These are phyloP conservation scores for Malaclemys terrapin DNA, from an alignment of 2,113 vertebrate genomes.

Conservation along the genomic window DNA sequence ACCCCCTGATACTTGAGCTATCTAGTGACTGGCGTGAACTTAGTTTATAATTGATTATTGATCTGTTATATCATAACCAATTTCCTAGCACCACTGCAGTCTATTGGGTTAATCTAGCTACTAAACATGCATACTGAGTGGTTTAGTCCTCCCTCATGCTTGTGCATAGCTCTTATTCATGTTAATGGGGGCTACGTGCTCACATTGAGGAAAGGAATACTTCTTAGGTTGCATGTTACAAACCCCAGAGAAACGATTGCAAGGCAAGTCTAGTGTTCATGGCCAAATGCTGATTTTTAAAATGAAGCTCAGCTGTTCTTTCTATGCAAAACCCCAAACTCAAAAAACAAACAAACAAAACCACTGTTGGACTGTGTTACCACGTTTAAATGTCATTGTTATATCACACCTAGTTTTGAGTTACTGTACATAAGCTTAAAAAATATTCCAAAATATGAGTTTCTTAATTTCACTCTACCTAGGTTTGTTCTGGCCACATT, in stretches of 20 bases:
- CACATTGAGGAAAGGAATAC: background rate
- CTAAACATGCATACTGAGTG: background rate
- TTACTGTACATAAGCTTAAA: background rate
- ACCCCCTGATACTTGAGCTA: no score
- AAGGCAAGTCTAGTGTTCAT: background rate
- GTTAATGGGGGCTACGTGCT: background rate
- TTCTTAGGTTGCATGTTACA: background rate
- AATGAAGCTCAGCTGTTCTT: background rate
- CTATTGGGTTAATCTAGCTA: background rate
- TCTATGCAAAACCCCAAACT: background rate
- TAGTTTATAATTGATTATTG: background rate
- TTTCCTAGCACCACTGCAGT: background rate
- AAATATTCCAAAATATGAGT: background rate
- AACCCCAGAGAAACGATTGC: fast-evolving
- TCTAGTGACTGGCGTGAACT: background rate
- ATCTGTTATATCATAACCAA: background rate
- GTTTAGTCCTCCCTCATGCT: background rate
- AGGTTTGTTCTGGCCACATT: background rate
- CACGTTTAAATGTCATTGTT: background rate
- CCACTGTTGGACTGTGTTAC: fast-evolving
- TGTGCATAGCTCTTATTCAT: background rate
- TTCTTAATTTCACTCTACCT: background rate
- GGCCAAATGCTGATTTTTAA: background rate
- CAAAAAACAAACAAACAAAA: background rate
- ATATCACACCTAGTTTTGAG: background rate